Evolutionary conservation across 2,888 invertebrate species (phyloP).

Genomic region (Dryadula phaetusa): DNA sequence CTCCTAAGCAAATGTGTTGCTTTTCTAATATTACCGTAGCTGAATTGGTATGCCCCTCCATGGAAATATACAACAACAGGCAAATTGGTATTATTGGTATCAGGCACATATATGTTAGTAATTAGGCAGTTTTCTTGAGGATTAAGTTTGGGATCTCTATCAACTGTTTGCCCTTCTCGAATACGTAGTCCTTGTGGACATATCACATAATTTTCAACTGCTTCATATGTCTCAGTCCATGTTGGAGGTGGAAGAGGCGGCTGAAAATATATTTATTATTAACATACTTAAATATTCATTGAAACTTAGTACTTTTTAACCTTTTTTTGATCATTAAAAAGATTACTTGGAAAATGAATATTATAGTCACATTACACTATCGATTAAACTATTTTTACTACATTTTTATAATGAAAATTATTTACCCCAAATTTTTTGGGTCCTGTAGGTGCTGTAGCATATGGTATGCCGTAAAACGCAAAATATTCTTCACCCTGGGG

Average conservation of each 20-base stretch:
- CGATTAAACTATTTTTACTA: not conserved
- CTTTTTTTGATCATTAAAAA: no score
- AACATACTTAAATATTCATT: not conserved
- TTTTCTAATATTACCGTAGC: conserved; percentile 53
- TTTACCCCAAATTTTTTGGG: conserved; percentile 53
- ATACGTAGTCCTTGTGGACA: conserved; percentile 52
- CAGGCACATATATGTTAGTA: conserved; percentile 51
- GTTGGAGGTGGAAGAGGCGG: conserved; percentile 57
- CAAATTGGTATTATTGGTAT: conserved; percentile 47
- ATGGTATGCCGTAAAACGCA: conserved; percentile 62
- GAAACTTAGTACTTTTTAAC: no score
- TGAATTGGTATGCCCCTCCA: conserved; percentile 69
- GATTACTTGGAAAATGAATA: no score
- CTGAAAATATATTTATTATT: conserved; percentile 43
- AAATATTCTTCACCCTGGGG: conserved; percentile 51
- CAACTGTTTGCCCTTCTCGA: not conserved
- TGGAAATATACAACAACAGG: conserved; percentile 72
- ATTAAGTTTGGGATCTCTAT: conserved; percentile 2
- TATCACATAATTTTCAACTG: conserved; percentile 48
- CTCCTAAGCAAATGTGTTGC: conserved; percentile 51
- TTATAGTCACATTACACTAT: no score
- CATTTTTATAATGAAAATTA: not conserved
- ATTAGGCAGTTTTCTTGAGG: conserved; percentile 51
- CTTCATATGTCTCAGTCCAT: conserved; percentile 55
- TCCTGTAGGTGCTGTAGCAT: conserved; percentile 63